These are phyloP conservation scores for Diadegma fenestrale DNA, from an alignment of 2,888 invertebrate genomes.

Conservation along the genomic window DNA sequence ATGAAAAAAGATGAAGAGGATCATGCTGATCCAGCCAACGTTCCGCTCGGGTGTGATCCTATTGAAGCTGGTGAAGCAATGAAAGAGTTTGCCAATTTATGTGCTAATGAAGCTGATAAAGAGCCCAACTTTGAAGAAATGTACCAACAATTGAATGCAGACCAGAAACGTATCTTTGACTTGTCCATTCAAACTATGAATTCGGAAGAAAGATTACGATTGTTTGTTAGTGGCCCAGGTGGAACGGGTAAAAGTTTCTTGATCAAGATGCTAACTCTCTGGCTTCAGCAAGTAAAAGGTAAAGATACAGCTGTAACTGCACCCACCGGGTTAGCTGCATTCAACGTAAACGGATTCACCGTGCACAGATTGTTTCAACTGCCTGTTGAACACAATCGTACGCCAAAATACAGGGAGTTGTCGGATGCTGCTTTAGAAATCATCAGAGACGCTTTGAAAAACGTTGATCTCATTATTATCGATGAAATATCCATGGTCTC, in stretches of 20 bases:
- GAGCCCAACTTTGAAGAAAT: constrained; percentile 42
- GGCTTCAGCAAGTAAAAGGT: too few relatives aligned
- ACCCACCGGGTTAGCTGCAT: constrained; percentile 73
- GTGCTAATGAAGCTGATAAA: constrained; percentile 38
- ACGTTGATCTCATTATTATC: constrained; percentile 61
- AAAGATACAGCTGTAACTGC: too few relatives aligned
- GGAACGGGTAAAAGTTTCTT: constrained; percentile 65
- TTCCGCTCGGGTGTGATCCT: constrained; percentile 49
- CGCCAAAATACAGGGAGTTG: neutral
- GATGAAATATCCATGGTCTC: constrained; percentile 15
- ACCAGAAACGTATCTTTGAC: constrained; percentile 66
- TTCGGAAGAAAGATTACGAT: neutral
- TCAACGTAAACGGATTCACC: constrained; percentile 77
- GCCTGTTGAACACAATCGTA: too few relatives aligned
- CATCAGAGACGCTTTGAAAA: constrained; percentile 35
- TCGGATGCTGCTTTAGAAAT: constrained; percentile 4
- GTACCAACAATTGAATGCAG: constrained; percentile 59
- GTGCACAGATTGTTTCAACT: constrained; percentile 66
- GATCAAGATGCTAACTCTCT: too few relatives aligned
- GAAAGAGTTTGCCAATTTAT: constrained; percentile 56
- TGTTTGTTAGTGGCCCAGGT: constrained; percentile 70
- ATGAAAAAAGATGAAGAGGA: neutral
- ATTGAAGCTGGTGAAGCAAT: constrained; percentile 46
- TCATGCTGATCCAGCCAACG: constrained; percentile 1
- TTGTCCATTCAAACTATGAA: neutral